Percentiles rank a stretch among this genome's conserved stretches.
phyloP scores from a whole-genome alignment of 2,888 invertebrate species.

The Archips xylosteana region DNA sequence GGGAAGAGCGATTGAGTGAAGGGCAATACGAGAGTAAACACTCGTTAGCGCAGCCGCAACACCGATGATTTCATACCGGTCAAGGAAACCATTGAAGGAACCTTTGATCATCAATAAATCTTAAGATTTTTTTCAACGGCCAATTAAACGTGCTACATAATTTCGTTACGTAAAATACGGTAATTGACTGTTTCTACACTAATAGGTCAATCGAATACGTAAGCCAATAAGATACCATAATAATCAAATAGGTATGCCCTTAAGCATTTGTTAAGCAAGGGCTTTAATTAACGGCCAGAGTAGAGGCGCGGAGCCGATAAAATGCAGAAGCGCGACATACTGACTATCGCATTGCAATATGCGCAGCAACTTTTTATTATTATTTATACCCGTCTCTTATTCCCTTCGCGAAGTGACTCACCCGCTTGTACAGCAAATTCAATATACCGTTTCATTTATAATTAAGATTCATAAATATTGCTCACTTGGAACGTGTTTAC shows the following conservation, averaged over 20 bases:
- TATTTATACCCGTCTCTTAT: constrained; percentile 14
- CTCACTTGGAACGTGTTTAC: constrained; percentile 57
- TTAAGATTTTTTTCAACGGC: constrained; percentile 51
- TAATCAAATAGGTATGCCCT: constrained; percentile 50
- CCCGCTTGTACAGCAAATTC: constrained; percentile 55
- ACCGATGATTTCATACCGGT: constrained; percentile 78
- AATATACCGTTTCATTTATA: constrained; percentile 60
- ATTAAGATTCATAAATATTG: constrained; percentile 70
- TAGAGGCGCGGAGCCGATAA: constrained; percentile 10
- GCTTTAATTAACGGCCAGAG: constrained; percentile 43
- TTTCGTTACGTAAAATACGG: constrained; percentile 38
- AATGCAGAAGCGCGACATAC: constrained; percentile 6
- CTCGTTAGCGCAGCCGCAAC: constrained; percentile 59
- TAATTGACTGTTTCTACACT: constrained; percentile 38
- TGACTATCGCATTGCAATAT: constrained; percentile 32
- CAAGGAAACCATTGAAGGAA: constrained; percentile 73
- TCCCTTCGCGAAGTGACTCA: constrained; percentile 53
- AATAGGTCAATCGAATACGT: constrained; percentile 38
- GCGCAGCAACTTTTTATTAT: constrained; percentile 9
- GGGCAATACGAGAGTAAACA: constrained; percentile 73
- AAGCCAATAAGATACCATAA: constrained; percentile 39
- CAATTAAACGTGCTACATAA: constrained; percentile 35
- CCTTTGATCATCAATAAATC: constrained; percentile 49
- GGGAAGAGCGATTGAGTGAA: constrained; percentile 67
- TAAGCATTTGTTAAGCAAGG: constrained; percentile 65